A percentile compares a stretch with the other conserved stretches of the same genome.
phyloP scores from a whole-genome alignment of 1,140 invertebrate genomes.

The Eriosoma lanigerum region DNA sequence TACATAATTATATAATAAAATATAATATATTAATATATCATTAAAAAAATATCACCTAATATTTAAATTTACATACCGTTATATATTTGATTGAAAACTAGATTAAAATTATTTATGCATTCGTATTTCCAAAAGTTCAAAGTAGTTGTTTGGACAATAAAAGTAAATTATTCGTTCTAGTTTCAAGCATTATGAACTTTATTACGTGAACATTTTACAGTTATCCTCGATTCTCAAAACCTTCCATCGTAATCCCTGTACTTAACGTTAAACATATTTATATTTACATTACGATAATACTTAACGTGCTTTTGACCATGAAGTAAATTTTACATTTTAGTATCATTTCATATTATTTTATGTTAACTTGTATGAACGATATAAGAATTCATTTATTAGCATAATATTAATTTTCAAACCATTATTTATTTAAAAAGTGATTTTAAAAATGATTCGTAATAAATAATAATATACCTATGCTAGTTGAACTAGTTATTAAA shows the following conservation, averaged over 20 bases:
- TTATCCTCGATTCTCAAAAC: background rate
- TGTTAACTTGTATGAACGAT: background rate
- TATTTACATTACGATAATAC: background rate
- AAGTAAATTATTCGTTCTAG: background rate
- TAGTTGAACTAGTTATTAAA: no score
- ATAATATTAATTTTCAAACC: background rate
- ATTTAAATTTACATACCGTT: no score
- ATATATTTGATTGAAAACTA: no score
- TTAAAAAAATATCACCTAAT: no score
- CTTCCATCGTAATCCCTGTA: background rate
- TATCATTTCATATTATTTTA: background rate
- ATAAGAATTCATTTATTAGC: background rate
- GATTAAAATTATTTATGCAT: no score
- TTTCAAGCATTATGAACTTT: constrained; percentile 4
- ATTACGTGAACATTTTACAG: background rate
- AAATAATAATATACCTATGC: no score
- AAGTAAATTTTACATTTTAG: background rate
- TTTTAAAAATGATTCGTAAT: no score
- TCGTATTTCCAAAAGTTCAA: no score
- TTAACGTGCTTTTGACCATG: background rate
- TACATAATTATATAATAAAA: no score
- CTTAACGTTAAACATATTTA: constrained; percentile 21
- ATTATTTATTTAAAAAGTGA: no score
- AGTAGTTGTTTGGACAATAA: no score
- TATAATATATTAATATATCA: no score